These are phyloP conservation scores for Sturnira hondurensis DNA, from an alignment of 2,113 vertebrate genomes.

Conservation along the genomic window DNA sequence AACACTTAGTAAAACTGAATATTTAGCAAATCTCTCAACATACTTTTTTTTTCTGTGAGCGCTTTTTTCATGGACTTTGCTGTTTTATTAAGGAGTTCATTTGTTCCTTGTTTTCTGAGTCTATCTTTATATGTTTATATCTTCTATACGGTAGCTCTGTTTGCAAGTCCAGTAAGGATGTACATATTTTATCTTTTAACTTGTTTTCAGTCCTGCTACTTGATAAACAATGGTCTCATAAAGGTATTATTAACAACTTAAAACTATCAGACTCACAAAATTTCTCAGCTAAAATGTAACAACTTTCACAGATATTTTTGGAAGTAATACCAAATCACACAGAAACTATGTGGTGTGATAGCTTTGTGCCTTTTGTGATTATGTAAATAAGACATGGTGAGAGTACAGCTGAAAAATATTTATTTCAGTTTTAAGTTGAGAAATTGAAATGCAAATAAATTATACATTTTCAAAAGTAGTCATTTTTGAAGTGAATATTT, in stretches of 20 bases:
- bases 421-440: constrained; percentile 28
- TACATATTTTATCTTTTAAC: not conserved
- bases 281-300: not conserved
- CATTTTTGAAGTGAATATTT: not conserved
- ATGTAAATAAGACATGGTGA: constrained; percentile 34
- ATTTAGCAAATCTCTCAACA: not conserved
- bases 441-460: constrained; percentile 24
- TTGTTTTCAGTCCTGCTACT: not conserved
- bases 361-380: not conserved
- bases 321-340: not conserved
- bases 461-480: constrained; percentile 1
- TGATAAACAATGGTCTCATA: not conserved
- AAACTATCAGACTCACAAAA: not conserved
- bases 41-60: not conserved
- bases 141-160: not conserved
- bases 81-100: not conserved
- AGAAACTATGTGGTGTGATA: not conserved
- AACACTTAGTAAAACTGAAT: not conserved
- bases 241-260: not conserved
- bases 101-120: not conserved
- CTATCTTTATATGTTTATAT: not conserved
- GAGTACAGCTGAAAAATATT: constrained; percentile 32
- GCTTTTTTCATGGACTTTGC: not conserved
- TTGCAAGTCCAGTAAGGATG: not conserved
- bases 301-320: not conserved